These are phyloP conservation scores for Mythimna ferrago DNA, from an alignment of 2,888 invertebrate genomes.

Conservation along the genomic window DNA sequence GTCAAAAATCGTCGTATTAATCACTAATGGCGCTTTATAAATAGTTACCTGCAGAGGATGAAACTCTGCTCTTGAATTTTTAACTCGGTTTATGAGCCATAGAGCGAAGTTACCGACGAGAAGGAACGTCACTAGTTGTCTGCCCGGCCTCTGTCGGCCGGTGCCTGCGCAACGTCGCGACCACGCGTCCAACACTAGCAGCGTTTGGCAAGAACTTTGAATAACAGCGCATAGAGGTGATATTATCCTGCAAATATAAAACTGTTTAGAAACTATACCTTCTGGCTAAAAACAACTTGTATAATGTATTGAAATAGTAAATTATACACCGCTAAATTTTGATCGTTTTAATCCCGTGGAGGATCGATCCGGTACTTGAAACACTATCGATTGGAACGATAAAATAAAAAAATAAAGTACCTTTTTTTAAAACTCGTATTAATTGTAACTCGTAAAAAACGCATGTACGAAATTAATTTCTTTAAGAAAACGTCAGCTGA, in stretches of 20 bases:
- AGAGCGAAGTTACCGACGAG: slow-evolving; percentile 92
- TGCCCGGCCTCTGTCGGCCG: slow-evolving; percentile 89
- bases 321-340: too few relatives aligned
- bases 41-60: slow-evolving; percentile 91
- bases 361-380: too few relatives aligned
- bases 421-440: too few relatives aligned
- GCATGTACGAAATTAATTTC: too few relatives aligned
- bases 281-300: not conserved
- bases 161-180: slow-evolving; percentile 89
- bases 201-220: slow-evolving; percentile 92
- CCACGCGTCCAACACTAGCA: slow-evolving; percentile 91
- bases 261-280: not conserved
- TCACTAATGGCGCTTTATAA: not conserved
- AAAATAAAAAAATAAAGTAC: too few relatives aligned
- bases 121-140: slow-evolving; percentile 93
- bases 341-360: too few relatives aligned
- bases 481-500: too few relatives aligned
- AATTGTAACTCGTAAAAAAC: too few relatives aligned
- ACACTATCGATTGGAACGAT: too few relatives aligned
- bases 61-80: slow-evolving; percentile 92
- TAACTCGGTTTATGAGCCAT: slow-evolving; percentile 93
- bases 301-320: too few relatives aligned
- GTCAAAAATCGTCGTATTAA: too few relatives aligned
- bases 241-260: slow-evolving; percentile 78
- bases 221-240: slow-evolving; percentile 89